Base-by-base conservation (phyloP, 1,140 invertebrate genomes). In the Leptinotarsa defecta region DNA sequence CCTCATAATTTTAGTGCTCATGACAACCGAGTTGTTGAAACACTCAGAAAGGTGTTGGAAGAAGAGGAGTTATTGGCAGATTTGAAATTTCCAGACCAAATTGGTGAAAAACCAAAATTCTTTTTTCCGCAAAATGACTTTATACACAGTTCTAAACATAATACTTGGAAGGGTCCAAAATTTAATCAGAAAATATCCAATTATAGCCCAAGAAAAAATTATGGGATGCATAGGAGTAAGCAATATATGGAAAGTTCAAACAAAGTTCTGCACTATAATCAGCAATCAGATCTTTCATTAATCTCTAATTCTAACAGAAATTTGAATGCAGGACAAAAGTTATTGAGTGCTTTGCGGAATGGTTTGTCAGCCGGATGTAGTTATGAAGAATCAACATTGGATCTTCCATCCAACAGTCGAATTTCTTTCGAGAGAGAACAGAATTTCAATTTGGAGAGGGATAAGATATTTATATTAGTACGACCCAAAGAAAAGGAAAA, bases 1-100 rank as follows among this genome's bases (percentile, higher is more conserved):
- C 88, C 88, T 15, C 92, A 93, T 84, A 88, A 89, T 0, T 88
- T 88, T 85, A 86, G 87, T 6, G 86, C 91, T 57, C 86, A 90
- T 62, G 94, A 95, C 84, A 68, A 75, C 52, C 13, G 49, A 57
- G 34, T 76, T n/a, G 15, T 70, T 19, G 57, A 77, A 52, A 77
- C 76, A 11, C 34, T 79, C 11, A 19, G 72, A 43, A 68, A 15
- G n/a, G 69, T 79, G n/a, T 34, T 79, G 67, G 74, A 77, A 17
- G 22, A 57, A 49, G 71, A 75, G 22, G 78, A 79, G 22, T 17
- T 24, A 15, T 63, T 71, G 19, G 57, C 63, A 4, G 62, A 57
- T 3, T 49, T 77, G 17, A 48, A 52, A 22, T 52, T 73, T 8
- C 74, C 76, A 3, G 15, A 22, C 6, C 49, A 72, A 34, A 68